Evolutionary conservation across 2,888 invertebrate species (phyloP).

Genomic region (Protophormia terraenovae): DNA sequence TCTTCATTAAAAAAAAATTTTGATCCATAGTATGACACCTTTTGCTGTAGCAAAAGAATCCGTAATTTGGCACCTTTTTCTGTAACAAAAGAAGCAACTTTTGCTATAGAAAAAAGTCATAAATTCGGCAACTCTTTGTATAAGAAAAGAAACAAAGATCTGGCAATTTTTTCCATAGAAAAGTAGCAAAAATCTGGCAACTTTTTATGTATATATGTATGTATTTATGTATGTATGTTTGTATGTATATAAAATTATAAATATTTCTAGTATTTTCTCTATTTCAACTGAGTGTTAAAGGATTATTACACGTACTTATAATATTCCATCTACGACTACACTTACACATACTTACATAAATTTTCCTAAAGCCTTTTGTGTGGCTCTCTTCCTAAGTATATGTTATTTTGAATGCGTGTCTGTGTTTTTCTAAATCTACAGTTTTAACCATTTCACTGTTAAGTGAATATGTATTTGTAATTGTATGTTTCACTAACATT

Average conservation of each 20-base stretch:
- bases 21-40: no score
- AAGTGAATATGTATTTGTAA: neutral
- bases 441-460: neutral
- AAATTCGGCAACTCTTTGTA: no score
- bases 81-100: no score
- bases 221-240: neutral
- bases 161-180: no score
- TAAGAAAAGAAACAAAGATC: no score
- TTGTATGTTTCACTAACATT: slow-evolving; percentile 7
- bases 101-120: no score
- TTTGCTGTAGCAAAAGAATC: no score
- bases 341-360: neutral
- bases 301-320: slow-evolving; percentile 43
- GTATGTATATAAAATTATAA: slow-evolving; percentile 26
- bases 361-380: neutral
- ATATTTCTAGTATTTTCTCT: neutral
- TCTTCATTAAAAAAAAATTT: no score
- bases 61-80: no score
- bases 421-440: neutral
- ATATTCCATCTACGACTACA: neutral
- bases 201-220: neutral
- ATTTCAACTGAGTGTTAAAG: neutral
- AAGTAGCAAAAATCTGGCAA: no score
- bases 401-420: neutral
- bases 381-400: neutral